Evolutionary conservation across 2,113 vertebrate species (phyloP).

Genomic region (Phainopepla nitens): DNA sequence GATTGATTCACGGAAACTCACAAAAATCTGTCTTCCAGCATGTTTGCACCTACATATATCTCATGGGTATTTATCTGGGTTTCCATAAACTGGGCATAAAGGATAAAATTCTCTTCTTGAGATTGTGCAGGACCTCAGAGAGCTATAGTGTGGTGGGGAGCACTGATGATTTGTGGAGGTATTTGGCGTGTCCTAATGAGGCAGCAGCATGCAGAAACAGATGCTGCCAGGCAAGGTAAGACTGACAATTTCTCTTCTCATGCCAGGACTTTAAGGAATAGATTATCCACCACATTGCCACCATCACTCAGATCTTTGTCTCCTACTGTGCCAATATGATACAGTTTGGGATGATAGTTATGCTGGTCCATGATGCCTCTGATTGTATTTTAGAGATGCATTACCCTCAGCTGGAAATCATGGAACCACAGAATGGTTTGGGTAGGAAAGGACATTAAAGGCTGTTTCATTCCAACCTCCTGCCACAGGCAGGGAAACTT

Average conservation of each 20-base stretch:
- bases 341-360: constrained; percentile 73
- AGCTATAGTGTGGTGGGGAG: not conserved
- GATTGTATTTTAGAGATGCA: constrained; percentile 81
- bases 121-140: not conserved
- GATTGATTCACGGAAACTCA: not conserved
- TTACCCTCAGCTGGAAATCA: not conserved
- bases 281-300: constrained; percentile 78
- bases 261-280: constrained; percentile 81
- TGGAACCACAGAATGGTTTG: not conserved
- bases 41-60: not conserved
- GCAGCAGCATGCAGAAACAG: not conserved
- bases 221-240: not conserved
- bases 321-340: constrained; percentile 79
- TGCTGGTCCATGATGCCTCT: constrained; percentile 80
- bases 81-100: not conserved
- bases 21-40: not conserved
- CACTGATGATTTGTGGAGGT: not conserved
- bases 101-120: not conserved
- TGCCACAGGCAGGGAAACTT: not conserved
- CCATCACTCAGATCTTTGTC: constrained; percentile 77
- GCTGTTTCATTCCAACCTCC: not conserved
- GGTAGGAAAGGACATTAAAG: not conserved
- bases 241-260: not conserved
- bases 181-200: not conserved
- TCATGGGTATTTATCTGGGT: not conserved